Percentiles rank a stretch among this genome's conserved stretches.
Conservation (phyloP, 2,888 invertebrate genomes). For the Elmis aenea region DNA sequence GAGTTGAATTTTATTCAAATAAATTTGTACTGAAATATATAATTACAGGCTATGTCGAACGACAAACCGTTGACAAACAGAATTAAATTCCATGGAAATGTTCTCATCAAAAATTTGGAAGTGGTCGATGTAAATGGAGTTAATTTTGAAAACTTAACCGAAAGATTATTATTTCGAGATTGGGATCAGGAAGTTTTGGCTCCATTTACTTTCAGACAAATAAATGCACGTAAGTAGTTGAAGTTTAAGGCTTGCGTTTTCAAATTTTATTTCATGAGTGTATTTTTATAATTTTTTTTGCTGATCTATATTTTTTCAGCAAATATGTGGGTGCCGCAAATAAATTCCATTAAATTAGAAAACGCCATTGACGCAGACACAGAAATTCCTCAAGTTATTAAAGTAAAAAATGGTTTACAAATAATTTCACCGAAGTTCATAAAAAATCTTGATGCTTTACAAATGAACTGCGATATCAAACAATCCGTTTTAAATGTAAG, state of each 20-base stretch:
- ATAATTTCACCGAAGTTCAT: constrained; percentile 12
- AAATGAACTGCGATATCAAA: constrained; percentile 15
- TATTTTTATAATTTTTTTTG: background rate
- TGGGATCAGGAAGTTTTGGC: constrained; percentile 32
- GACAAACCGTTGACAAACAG: too few species aligned
- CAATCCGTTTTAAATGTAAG: constrained; percentile 7
- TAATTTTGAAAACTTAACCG: constrained; percentile 29
- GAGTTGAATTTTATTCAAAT: constrained; percentile 5
- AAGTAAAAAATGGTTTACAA: constrained; percentile 9
- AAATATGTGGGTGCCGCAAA: constrained; percentile 11
- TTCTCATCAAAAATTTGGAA: constrained; percentile 14
- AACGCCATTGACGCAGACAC: constrained; percentile 14
- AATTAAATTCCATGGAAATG: constrained; percentile 12
- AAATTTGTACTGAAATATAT: constrained; percentile 5
- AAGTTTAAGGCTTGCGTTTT: background rate
- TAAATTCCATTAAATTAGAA: constrained; percentile 14
- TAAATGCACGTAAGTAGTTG: constrained; percentile 31
- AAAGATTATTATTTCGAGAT: constrained; percentile 30
- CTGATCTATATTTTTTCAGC: constrained; percentile 13
- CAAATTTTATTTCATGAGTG: too few species aligned
- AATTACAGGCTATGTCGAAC: constrained; percentile 1
- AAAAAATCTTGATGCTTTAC: constrained; percentile 12
- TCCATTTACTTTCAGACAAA: constrained; percentile 30
- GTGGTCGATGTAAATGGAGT: constrained; percentile 31
- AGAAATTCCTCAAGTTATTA: constrained; percentile 9